Evolutionary conservation across 2,113 vertebrate species (phyloP).

Genomic region (Osmerus eperlanus): DNA sequence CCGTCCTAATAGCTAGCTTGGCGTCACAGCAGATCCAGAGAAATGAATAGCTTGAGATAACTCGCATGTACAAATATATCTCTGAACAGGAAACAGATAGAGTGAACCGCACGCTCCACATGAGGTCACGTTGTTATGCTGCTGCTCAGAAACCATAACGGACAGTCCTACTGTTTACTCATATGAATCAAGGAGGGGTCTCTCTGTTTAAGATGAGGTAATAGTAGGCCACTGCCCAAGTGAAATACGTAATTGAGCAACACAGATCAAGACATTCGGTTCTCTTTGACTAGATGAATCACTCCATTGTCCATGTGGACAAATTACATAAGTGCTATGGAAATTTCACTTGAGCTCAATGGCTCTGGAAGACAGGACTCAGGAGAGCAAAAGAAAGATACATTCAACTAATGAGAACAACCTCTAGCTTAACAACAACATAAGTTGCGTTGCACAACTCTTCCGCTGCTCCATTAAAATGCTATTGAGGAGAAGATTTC

Average conservation of each 20-base stretch:
- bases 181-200: slow-evolving; percentile 5
- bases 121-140: too few relatives aligned
- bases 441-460: not conserved
- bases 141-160: too few relatives aligned
- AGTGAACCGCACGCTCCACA: too few relatives aligned
- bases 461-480: not conserved
- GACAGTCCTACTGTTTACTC: too few relatives aligned
- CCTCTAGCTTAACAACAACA: too few relatives aligned
- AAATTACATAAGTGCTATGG: slow-evolving; percentile 57
- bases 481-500: not conserved
- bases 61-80: too few relatives aligned
- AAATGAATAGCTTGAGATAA: too few relatives aligned
- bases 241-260: slow-evolving; percentile 56
- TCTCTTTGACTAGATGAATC: slow-evolving; percentile 53
- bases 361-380: slow-evolving; percentile 29
- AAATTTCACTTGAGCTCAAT: slow-evolving; percentile 50
- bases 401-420: not conserved
- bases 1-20: too few relatives aligned
- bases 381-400: slow-evolving; percentile 12
- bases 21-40: too few relatives aligned
- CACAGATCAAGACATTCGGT: slow-evolving; percentile 57
- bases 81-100: too few relatives aligned
- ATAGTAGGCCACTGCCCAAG: slow-evolving; percentile 3
- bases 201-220: not conserved
- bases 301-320: slow-evolving; percentile 53